Evolutionary conservation across 2,888 invertebrate genomes (phyloP).

Genomic region (Philhelius pedissequus): DNA sequence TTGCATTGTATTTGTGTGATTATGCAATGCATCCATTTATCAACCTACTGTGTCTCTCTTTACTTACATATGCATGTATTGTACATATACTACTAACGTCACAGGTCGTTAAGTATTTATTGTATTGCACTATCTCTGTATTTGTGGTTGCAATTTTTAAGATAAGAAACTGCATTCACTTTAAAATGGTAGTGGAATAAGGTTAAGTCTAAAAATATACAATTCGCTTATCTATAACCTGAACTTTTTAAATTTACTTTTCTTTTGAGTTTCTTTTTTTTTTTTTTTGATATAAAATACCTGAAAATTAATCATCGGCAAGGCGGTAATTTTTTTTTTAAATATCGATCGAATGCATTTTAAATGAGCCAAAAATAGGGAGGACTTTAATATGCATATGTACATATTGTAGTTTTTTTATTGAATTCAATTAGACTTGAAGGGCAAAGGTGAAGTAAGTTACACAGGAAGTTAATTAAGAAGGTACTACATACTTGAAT

Average conservation of each 20-base stretch:
- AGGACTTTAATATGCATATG: no score
- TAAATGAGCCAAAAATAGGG: conserved; percentile 13
- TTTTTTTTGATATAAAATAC: conserved; percentile 33
- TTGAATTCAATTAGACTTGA: not conserved
- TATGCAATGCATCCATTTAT: conserved; percentile 36
- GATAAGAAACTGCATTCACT: conserved; percentile 48
- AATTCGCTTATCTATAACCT: conserved; percentile 26
- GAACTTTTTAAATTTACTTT: conserved; percentile 14
- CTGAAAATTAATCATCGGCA: conserved; percentile 52
- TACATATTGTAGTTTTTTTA: not conserved
- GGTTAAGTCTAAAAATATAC: conserved; percentile 58
- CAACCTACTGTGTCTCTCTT: not conserved
- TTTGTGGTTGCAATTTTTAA: conserved; percentile 37
- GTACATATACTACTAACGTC: not conserved
- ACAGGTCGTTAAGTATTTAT: conserved; percentile 41
- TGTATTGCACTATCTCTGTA: not conserved
- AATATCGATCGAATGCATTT: conserved; percentile 56
- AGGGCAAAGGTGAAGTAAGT: no score
- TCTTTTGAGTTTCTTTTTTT: not conserved
- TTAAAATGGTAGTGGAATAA: conserved; percentile 42
- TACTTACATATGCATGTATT: not conserved
- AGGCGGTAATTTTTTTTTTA: not conserved
- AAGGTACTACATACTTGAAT: no score
- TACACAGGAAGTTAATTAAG: no score
- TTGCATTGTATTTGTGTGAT: not conserved